phyloP scores from a whole-genome alignment of 2,113 vertebrate species.

The Salminus brasiliensis region DNA sequence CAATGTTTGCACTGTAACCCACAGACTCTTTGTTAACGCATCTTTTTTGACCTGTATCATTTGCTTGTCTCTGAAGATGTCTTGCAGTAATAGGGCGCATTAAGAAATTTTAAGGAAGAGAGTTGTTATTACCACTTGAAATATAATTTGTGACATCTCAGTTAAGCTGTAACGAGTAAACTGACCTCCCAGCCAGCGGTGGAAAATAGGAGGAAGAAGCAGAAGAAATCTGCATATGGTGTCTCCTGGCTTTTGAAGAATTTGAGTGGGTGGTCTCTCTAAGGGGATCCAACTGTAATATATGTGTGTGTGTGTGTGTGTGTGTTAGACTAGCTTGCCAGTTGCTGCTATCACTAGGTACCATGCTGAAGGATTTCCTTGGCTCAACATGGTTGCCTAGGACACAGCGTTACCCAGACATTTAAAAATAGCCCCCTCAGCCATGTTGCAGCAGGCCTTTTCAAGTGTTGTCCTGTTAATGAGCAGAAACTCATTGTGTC shows the following conservation, averaged over 20 bases:
- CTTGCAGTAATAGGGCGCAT: neutral
- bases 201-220: neutral
- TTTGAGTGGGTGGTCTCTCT: slow-evolving; percentile 13
- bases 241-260: neutral
- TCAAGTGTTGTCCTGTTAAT: slow-evolving; percentile 38
- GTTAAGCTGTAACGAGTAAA: neutral
- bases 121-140: neutral
- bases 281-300: slow-evolving; percentile 15
- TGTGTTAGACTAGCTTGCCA: slow-evolving; percentile 23
- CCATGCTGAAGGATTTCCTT: slow-evolving; percentile 58
- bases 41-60: neutral
- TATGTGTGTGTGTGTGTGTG: slow-evolving; percentile 20
- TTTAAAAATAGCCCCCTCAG: slow-evolving; percentile 70
- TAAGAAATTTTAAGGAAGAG: no score
- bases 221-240: neutral
- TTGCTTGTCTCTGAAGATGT: neutral
- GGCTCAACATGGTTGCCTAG: slow-evolving; percentile 72
- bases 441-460: slow-evolving; percentile 35
- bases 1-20: neutral
- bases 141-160: neutral
- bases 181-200: neutral
- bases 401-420: slow-evolving; percentile 70
- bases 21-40: neutral
- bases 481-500: slow-evolving; percentile 38
- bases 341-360: slow-evolving; percentile 32